Conservation (phyloP, 2,797 vertebrate species). For the Hippopotamyrus pictus region DNA sequence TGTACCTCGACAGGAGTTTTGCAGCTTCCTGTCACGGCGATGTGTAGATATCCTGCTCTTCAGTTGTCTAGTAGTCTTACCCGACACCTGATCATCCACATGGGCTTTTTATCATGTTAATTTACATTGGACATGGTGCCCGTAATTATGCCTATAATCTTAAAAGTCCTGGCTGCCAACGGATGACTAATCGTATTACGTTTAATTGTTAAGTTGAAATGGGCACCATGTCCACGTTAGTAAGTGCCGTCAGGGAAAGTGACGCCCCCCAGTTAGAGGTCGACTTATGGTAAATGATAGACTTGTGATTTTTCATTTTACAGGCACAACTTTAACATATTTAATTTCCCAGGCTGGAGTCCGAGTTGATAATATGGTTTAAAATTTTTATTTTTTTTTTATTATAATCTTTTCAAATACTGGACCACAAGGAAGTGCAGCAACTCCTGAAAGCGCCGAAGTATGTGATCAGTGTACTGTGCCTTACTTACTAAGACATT, state of each 20-base stretch:
- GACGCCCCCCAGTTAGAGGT: not conserved
- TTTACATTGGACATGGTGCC: not conserved
- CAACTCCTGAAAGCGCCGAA: not conserved
- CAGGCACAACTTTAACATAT: not conserved
- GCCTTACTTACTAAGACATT: not conserved
- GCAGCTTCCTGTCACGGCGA: not conserved
- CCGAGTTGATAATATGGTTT: not conserved
- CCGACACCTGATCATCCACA: not conserved
- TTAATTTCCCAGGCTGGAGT: not conserved
- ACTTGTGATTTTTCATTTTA: not conserved
- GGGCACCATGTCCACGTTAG: not conserved
- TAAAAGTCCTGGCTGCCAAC: not conserved
- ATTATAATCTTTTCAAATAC: not conserved
- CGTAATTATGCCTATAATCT: constrained; percentile 6
- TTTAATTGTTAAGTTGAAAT: not conserved
- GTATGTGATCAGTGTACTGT: not conserved
- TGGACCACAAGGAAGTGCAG: not conserved
- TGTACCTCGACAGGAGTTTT: not conserved
- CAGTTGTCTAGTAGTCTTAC: not conserved
- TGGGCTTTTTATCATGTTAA: not conserved
- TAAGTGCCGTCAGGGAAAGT: not conserved
- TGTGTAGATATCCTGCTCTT: not conserved
- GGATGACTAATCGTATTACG: not conserved
- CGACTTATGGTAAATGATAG: not conserved
- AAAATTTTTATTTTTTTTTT: not conserved